Evolutionary conservation across 2,797 vertebrate genomes (phyloP).

Genomic region (Stomatorhinus walkeri): DNA sequence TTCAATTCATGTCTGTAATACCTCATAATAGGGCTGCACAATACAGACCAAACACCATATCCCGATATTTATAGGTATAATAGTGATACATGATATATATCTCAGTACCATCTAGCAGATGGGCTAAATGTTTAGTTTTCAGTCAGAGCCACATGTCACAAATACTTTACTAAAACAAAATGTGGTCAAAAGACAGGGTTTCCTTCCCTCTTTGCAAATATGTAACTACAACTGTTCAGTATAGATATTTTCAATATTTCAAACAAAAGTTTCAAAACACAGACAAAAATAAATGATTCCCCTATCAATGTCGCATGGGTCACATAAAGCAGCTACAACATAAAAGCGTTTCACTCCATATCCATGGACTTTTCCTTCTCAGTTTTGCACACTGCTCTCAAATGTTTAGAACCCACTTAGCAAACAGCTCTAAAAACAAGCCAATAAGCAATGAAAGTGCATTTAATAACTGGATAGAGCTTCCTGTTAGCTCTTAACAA

Average conservation of each 20-base stretch:
- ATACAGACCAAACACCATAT: background rate
- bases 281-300: background rate
- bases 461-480: background rate
- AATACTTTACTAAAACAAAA: background rate
- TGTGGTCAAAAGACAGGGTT: background rate
- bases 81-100: background rate
- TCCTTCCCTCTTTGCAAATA: background rate
- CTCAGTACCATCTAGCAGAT: background rate
- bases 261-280: background rate
- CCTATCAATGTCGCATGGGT: background rate
- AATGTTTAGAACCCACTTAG: background rate
- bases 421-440: background rate
- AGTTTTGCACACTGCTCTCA: background rate
- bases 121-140: background rate
- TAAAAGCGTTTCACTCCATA: background rate
- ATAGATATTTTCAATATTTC: background rate
- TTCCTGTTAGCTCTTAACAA: background rate
- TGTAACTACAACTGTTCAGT: background rate
- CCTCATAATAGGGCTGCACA: background rate
- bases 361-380: background rate
- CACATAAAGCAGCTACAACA: background rate
- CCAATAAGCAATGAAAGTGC: background rate
- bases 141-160: background rate
- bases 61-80: background rate
- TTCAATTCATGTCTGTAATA: background rate